phyloP scores from a whole-genome alignment of 1,140 invertebrate genomes.

The Lepidurus apus region DNA sequence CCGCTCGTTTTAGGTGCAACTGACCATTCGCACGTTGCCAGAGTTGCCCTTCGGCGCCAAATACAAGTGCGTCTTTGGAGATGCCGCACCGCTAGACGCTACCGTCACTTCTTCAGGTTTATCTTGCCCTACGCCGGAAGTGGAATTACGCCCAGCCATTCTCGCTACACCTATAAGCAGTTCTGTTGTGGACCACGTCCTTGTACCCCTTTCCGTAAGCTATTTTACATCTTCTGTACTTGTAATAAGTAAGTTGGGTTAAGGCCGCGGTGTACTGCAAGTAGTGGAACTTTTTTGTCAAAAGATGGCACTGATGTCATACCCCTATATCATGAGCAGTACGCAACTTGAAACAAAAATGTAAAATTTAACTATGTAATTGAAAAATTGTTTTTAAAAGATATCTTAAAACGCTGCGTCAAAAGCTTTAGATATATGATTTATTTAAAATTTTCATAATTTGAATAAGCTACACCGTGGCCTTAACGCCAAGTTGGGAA shows the following conservation, averaged over 20 bases:
- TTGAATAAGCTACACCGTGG: no score
- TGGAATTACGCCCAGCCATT: constrained; percentile 70
- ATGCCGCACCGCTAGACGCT: constrained; percentile 77
- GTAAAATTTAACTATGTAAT: no score
- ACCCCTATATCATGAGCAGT: no score
- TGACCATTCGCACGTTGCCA: constrained; percentile 82
- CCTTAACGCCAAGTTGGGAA: no score
- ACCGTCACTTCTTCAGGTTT: constrained; percentile 70
- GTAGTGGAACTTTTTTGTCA: no score
- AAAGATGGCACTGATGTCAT: no score
- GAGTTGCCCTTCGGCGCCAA: constrained; percentile 80
- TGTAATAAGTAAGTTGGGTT: not conserved
- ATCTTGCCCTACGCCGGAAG: constrained; percentile 74
- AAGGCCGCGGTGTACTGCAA: no score
- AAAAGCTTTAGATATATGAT: no score
- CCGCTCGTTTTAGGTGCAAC: constrained; percentile 54
- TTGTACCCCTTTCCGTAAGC: constrained; percentile 74
- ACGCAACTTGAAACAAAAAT: no score
- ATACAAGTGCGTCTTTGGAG: constrained; percentile 90
- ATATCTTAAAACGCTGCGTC: no score
- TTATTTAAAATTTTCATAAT: no score
- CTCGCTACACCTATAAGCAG: constrained; percentile 52
- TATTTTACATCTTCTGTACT: not conserved
- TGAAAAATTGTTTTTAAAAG: no score
- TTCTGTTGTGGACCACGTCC: constrained; percentile 66